Evolutionary conservation across 2,888 invertebrate species (phyloP), one percentile per base, ranked within the genome.

Genomic region (Choristoneura rosaceana): DNA sequence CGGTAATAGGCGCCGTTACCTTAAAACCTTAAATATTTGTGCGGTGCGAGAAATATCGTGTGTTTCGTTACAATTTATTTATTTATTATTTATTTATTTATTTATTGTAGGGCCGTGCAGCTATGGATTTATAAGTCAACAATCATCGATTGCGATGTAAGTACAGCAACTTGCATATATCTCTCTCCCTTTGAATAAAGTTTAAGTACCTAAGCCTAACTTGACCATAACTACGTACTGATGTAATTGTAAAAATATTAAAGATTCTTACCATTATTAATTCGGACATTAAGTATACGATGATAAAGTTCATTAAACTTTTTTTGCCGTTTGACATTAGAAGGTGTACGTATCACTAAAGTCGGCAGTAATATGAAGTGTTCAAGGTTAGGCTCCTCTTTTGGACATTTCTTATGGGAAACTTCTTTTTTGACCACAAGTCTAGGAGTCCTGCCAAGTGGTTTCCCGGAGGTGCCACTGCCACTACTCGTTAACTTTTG

Each of bases 231-330:
- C n/a, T 3, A 38, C n/a, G n/a, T n/a, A n/a, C n/a, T n/a, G n/a
- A 47, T 14, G 12, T n/a, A 47, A n/a, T 47, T n/a, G 3, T 12
- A 5, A 14, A n/a, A 14, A 47, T 17, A 52, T 8, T 8, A 52
- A 52, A 52, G 17, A 7, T 47, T 38, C 80, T 60, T 76, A 92
- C 92, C 86, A 71, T 84, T 86, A 74, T 85, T 86, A 43, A 88
- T 73, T 71, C 92, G 90, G 43, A 84, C 82, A 73, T 90, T 90
- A 14, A 93, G 78, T 74, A 94, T 92, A 59, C 90, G 88, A 77
- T 92, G 93, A 76, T 94, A 94, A 8, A 94, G 79, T 80, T 92
- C 92, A 76, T 91, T 92, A 69, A 93, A 94, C 77, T 91, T 92
- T 77, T 90, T 93, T 74, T 93, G 93, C 0, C 93, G 85, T 74